Evolutionary conservation across 1,140 invertebrate genomes (phyloP), one percentile per base, ranked within the genome.

Genomic region (Pissodes strobi): DNA sequence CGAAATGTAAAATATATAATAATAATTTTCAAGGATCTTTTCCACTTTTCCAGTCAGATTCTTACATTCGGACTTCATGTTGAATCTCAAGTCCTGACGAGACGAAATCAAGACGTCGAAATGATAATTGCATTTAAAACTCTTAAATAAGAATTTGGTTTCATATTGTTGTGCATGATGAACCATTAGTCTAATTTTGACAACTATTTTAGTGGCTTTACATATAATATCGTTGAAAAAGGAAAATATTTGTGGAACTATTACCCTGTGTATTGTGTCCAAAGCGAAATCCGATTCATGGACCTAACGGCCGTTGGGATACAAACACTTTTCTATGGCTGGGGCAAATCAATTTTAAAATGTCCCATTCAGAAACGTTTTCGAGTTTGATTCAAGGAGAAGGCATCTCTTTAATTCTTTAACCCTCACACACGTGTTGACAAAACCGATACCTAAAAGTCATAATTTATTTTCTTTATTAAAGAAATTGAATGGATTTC

Each of bases 361-460:
- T 17, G 13, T 38, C 10, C 43, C 56, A 60, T 60, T 49, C 45
- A 58, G 15, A 34, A 55, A 6, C 38, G 10, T 45, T 58, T 58
- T 60, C 10, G 22, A 46, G 46, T 67, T 52, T 62, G 23, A 68
- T 68, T 65, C 48, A 52, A 68, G 66, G 51, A 57, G 41, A 64
- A 59, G 30, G 46, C 66, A 61, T 34, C 59, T 64, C 30, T 30
- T 56, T 55, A 56, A 48, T 56, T 66, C 51, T 52, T 23, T 48
- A 45, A 60, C 64, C 65, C 25, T 57, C 49, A 55, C 69, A 70
- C 69, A 70, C 69, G 69, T 70, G 69, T 70, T 70, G 69, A 70
- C 69, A 70, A 70, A 70, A 66, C 69, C 69, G 57, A 67, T 56
- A 13, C 55, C 58, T 62, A 51, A 64, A 70, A 64, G 62, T 46